A percentile compares a stretch with the other conserved stretches of the same genome.
These are phyloP conservation scores for Phrynocephalus vlangalii DNA, from an alignment of 2,797 vertebrate genomes.

Conservation along the genomic window DNA sequence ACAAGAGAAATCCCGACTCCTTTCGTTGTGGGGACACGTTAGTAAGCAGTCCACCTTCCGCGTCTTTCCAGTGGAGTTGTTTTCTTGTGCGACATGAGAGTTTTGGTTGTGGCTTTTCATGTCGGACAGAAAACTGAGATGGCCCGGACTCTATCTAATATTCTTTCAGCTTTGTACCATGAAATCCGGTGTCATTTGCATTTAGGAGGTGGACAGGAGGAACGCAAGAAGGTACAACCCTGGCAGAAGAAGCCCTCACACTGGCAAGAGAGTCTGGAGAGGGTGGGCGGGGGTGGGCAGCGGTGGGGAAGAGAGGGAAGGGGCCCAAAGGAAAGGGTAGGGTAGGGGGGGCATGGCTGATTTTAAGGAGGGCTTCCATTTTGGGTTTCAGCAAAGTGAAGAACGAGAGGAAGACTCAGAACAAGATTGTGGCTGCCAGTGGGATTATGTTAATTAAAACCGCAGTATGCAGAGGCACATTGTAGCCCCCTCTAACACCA, in stretches of 20 bases:
- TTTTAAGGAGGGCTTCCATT: not conserved
- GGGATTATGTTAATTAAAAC: slow-evolving; percentile 3
- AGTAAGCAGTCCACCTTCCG: no score
- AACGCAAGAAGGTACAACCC: not conserved
- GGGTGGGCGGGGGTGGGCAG: no score
- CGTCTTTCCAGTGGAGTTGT: no score
- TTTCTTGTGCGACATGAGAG: not conserved
- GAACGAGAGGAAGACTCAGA: not conserved
- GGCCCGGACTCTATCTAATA: not conserved
- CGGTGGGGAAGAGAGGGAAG: not conserved
- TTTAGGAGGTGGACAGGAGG: not conserved
- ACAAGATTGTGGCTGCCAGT: not conserved
- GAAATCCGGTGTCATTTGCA: not conserved
- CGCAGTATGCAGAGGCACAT: not conserved
- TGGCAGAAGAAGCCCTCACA: not conserved
- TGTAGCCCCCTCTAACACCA: not conserved
- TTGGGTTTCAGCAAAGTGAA: not conserved
- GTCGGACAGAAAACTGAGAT: not conserved
- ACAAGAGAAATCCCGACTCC: no score
- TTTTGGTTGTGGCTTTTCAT: not conserved
- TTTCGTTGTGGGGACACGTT: no score
- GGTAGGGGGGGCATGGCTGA: not conserved
- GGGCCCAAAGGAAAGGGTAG: not conserved
- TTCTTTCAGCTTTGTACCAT: not conserved
- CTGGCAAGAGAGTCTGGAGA: not conserved